Conservation (phyloP, 1,140 invertebrate species). For the Dufourea novaeangliae region DNA sequence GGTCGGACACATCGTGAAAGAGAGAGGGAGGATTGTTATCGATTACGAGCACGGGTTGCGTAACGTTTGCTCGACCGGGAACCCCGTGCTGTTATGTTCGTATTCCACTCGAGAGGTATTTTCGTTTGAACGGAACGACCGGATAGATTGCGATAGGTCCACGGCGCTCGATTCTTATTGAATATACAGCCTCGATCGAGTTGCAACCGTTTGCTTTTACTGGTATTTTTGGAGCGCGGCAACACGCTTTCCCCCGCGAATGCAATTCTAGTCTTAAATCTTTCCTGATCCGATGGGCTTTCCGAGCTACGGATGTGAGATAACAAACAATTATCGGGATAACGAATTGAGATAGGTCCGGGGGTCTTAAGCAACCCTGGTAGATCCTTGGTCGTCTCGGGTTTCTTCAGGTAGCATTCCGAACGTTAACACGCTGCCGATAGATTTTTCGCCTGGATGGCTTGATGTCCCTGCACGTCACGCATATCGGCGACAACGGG, state of each 20-base stretch:
- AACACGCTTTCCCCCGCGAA: background rate
- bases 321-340: background rate
- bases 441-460: no score
- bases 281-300: background rate
- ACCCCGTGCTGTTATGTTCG: background rate
- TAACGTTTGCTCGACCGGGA: constrained; percentile 4
- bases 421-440: no score
- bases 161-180: background rate
- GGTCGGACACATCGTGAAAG: constrained; percentile 2
- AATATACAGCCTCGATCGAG: background rate
- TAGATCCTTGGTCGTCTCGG: background rate
- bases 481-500: no score
- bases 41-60: constrained; percentile 33
- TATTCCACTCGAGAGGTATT: constrained; percentile 6
- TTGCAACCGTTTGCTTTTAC: no score
- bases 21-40: constrained; percentile 43
- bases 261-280: background rate
- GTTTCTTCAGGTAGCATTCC: no score
- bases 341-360: background rate
- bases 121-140: background rate
- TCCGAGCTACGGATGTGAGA: background rate
- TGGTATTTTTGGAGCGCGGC: background rate
- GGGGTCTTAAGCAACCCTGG: background rate
- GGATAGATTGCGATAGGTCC: constrained; percentile 1
- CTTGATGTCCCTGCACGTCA: no score